Conservation (phyloP, 2,888 invertebrate species). For the Tyria jacobaeae region DNA sequence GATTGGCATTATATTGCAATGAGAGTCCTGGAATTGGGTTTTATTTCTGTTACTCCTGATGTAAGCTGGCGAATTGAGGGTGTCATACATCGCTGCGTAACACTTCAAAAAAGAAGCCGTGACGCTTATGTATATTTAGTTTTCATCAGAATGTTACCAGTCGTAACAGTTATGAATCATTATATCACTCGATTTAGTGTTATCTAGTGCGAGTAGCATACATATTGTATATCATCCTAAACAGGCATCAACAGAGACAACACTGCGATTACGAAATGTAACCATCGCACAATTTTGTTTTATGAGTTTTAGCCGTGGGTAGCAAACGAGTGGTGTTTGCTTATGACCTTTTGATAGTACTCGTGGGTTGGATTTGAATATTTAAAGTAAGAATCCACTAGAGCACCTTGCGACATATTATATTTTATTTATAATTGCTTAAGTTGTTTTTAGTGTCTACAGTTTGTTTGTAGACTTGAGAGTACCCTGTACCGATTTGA, state of each 20-base stretch:
- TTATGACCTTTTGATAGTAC: conserved; percentile 35
- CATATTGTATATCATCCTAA: conserved; percentile 22
- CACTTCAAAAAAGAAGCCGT: background rate
- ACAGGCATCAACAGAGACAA: conserved; percentile 11
- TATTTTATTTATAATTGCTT: conserved; percentile 25
- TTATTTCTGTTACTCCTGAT: background rate
- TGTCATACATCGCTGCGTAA: too few relatives aligned
- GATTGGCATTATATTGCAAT: background rate
- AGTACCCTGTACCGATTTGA: conserved; percentile 17
- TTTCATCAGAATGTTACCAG: too few relatives aligned
- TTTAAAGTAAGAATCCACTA: conserved; percentile 30
- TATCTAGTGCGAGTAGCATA: conserved; percentile 4
- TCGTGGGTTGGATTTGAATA: conserved; percentile 28
- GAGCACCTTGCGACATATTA: conserved; percentile 24
- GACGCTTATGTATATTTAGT: background rate
- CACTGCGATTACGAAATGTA: conserved; percentile 21
- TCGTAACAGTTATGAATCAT: background rate
- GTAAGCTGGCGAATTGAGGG: background rate
- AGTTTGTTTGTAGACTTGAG: too few relatives aligned
- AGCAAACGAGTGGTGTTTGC: conserved; percentile 35
- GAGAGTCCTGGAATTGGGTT: background rate
- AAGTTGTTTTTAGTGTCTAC: conserved; percentile 24
- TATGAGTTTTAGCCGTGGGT: conserved; percentile 30
- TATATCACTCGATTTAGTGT: background rate
- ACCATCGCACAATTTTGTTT: conserved; percentile 30